phyloP scores from a whole-genome alignment of 2,888 invertebrate species.

The Odontocolon sp. region DNA sequence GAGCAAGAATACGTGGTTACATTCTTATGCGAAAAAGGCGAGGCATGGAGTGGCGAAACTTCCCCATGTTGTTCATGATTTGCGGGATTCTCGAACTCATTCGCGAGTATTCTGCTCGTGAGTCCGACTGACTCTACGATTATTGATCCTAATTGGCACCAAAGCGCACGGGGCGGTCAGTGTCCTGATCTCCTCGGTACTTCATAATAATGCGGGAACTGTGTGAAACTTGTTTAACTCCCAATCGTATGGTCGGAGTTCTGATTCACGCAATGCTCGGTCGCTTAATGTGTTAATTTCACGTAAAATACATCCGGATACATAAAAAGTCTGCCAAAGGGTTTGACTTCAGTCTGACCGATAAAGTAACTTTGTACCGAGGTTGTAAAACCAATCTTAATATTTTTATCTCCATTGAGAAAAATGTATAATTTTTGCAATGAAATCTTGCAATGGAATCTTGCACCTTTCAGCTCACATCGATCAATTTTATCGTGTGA shows the following conservation, averaged over 20 bases:
- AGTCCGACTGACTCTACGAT: slow-evolving; percentile 42
- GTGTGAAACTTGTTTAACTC: slow-evolving; percentile 7
- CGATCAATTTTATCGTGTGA: too few species aligned
- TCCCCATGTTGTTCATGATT: slow-evolving; percentile 43
- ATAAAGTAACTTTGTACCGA: too few species aligned
- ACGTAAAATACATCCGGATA: neutral
- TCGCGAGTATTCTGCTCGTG: slow-evolving; percentile 43
- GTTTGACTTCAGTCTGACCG: too few species aligned
- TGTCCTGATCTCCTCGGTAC: slow-evolving; percentile 48
- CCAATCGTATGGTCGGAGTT: slow-evolving; percentile 6
- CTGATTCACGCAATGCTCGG: too few species aligned
- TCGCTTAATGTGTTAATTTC: neutral
- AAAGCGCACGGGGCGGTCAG: slow-evolving; percentile 54
- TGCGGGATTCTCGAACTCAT: slow-evolving; percentile 55
- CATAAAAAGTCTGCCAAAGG: too few species aligned
- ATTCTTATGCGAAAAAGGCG: slow-evolving; percentile 51
- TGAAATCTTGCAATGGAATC: too few species aligned
- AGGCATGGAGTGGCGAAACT: slow-evolving; percentile 16
- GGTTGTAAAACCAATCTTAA: neutral
- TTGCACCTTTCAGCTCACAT: too few species aligned
- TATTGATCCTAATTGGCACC: slow-evolving; percentile 59
- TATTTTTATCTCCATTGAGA: too few species aligned
- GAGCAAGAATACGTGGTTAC: slow-evolving; percentile 32
- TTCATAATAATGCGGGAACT: slow-evolving; percentile 20
- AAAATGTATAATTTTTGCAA: too few species aligned